phyloP scores from a whole-genome alignment of 30 jellyfish, hydroid and myxozoan genomes.

The Aurelia sp. region DNA sequence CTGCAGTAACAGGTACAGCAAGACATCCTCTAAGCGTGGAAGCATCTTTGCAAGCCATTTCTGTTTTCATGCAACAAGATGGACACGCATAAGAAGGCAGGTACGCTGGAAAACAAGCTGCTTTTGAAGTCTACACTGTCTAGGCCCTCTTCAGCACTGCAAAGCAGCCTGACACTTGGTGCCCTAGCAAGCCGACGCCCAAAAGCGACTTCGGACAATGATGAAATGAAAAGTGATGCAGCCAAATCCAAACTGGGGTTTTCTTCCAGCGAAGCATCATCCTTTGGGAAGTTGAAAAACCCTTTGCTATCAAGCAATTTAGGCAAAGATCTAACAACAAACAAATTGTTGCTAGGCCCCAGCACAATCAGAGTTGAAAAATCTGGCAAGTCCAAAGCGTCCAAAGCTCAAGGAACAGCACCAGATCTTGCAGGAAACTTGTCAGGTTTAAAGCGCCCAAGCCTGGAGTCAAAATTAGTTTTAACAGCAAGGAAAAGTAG shows the following conservation, averaged over 20 bases:
- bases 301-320: conserved; percentile 20
- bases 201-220: too few relatives aligned
- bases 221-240: too few relatives aligned
- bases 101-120: conserved; percentile 39
- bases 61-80: neutral
- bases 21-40: too few relatives aligned
- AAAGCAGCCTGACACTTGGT: neutral
- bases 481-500: too few relatives aligned
- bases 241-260: too few relatives aligned
- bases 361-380: neutral
- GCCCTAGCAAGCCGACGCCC: conserved; percentile 2
- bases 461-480: too few relatives aligned
- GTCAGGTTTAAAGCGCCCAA: too few relatives aligned
- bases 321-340: conserved; percentile 22
- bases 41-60: neutral
- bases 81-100: neutral
- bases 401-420: neutral
- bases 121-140: neutral
- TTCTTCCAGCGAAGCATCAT: too few relatives aligned
- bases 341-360: conserved; percentile 2
- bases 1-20: too few relatives aligned
- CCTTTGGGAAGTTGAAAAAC: neutral
- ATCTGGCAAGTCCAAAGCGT: neutral
- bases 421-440: neutral
- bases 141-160: conserved; percentile 3